Conservation (phyloP, 1,140 invertebrate genomes). For the Scylla paramamosain region DNA sequence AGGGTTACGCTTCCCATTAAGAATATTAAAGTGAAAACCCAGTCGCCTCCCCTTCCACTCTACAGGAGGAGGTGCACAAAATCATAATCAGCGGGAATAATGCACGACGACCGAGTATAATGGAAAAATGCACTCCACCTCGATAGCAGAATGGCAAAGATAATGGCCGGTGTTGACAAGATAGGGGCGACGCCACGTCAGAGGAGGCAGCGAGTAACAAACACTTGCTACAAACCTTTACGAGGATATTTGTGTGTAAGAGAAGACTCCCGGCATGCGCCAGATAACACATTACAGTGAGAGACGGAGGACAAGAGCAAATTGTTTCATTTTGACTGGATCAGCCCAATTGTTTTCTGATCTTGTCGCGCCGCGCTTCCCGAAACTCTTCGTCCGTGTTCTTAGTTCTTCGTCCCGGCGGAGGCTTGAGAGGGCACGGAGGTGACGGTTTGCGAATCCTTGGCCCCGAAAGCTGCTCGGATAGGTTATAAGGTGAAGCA, state of each 20-base stretch:
- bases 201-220: background rate
- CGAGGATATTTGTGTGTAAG: slow-evolving; percentile 15
- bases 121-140: background rate
- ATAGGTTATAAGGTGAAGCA: slow-evolving; percentile 41
- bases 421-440: background rate
- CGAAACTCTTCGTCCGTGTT: background rate
- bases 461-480: background rate
- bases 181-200: background rate
- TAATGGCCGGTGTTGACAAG: background rate
- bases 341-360: slow-evolving; percentile 69
- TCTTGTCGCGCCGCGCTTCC: slow-evolving; percentile 46
- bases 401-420: background rate
- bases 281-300: slow-evolving; percentile 59
- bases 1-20: slow-evolving; percentile 1
- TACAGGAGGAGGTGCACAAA: background rate
- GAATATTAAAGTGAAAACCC: slow-evolving; percentile 1
- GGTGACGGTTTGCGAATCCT: background rate
- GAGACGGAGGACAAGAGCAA: slow-evolving; percentile 54
- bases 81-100: slow-evolving; percentile 5
- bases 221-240: background rate
- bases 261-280: background rate
- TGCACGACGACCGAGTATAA: background rate
- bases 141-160: slow-evolving; percentile 1
- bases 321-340: slow-evolving; percentile 66
- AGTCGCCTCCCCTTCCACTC: background rate